Evolutionary conservation across 2,888 invertebrate species (phyloP), one percentile per base, ranked within the genome.

Genomic region (Gibbula magus): DNA sequence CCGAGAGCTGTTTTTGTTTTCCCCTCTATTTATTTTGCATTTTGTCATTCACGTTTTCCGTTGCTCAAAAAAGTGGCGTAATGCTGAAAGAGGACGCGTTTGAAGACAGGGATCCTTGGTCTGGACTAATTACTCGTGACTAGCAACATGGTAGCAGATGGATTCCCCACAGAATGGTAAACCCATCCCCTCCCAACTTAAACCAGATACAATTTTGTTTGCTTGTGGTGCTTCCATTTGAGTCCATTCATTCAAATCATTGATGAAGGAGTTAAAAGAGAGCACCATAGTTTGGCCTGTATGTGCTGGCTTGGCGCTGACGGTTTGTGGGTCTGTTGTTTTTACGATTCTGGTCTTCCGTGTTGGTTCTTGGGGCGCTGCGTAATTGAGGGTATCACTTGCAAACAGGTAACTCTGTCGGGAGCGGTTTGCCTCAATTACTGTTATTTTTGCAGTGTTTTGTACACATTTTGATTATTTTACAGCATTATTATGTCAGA

Each of bases 131-230:
- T 61, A 29, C 61, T 61, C 61, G 29, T 61, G 61, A 61, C 61
- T 61, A 18, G 29, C 61, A 61, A 61, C 61, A 61, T 29, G 29
- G 25, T 4, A 25, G 13, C 61, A 61, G 61, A 61, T 61, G 61
- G 61, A 61, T 61, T 61, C 61, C 61, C 13, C 25, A 25, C 61
- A 5, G 29, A 61, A 61, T 61, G 61, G 25, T 61, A 29, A 29
- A 29, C 29, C 18, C 61, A 29, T 61, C 61, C 29, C 18, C 29
- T 22, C 29, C 29, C 8, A 45, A 45, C 45, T 45, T 61, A 22
- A 61, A 61, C 61, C 61, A 61, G 61, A 61, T 61, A 61, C 61
- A 29, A 61, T 61, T 61, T 25, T 61, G 45, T 61, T 61, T 29
- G 61, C 61, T 61, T 61, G 20, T 61, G 29, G 22, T 61, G 25